Evolutionary conservation across 2,888 invertebrate species (phyloP).

Genomic region (Parelbella ahira): DNA sequence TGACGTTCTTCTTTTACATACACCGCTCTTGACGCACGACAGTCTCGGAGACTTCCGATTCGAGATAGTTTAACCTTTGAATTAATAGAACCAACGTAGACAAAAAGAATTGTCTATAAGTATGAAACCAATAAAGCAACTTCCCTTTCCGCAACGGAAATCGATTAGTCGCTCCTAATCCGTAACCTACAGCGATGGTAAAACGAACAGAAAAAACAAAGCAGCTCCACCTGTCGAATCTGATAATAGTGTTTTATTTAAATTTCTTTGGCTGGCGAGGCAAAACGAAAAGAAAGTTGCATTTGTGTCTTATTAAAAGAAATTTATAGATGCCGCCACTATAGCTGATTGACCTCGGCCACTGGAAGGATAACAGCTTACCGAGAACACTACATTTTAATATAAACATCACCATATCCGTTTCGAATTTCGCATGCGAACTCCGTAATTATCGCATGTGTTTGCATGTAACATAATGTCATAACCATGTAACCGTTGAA

Average conservation of each 20-base stretch:
- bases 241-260: conserved; percentile 80
- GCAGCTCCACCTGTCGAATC: conserved; percentile 77
- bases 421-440: conserved; percentile 16
- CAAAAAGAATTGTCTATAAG: background rate
- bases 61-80: too few relatives aligned
- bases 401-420: conserved; percentile 18
- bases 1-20: too few relatives aligned
- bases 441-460: too few relatives aligned
- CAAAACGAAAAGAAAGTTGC: conserved; percentile 70
- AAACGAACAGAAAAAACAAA: conserved; percentile 54
- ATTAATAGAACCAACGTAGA: too few relatives aligned
- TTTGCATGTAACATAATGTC: too few relatives aligned
- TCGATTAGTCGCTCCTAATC: conserved; percentile 74
- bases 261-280: conserved; percentile 72
- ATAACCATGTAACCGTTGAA: too few relatives aligned
- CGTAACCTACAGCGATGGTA: conserved; percentile 77
- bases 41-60: too few relatives aligned
- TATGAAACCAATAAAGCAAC: conserved; percentile 48
- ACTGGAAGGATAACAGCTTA: conserved; percentile 65
- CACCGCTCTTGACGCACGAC: too few relatives aligned
- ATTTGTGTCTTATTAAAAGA: conserved; percentile 81
- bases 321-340: conserved; percentile 76
- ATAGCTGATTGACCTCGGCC: conserved; percentile 77
- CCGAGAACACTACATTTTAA: conserved; percentile 49
- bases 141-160: conserved; percentile 62